A percentile compares a stretch with the other conserved stretches of the same genome.
Evolutionary conservation across 2,888 invertebrate genomes (phyloP).

Genomic region (Hybos culiciformis): DNA sequence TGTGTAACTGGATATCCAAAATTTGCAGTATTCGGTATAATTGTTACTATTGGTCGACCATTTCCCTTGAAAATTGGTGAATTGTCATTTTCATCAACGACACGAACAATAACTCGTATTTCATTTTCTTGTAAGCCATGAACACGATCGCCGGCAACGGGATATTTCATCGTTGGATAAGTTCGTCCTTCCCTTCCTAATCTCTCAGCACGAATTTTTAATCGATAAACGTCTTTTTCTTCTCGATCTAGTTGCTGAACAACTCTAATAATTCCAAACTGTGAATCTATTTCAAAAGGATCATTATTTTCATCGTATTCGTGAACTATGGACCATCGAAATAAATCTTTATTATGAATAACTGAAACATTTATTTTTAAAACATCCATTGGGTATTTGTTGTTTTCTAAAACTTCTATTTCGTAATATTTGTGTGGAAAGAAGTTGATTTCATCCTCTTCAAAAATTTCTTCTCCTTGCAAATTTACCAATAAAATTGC

Average conservation of each 20-base stretch:
- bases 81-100: conserved; percentile 74
- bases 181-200: conserved; percentile 48
- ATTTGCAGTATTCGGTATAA: conserved; percentile 64
- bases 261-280: conserved; percentile 62
- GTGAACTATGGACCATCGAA: conserved; percentile 49
- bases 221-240: conserved; percentile 46
- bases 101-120: conserved; percentile 61
- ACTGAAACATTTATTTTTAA: conserved; percentile 64
- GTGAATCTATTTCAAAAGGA: conserved; percentile 60
- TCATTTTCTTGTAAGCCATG: conserved; percentile 62
- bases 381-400: conserved; percentile 56
- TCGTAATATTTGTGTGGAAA: conserved; percentile 64
- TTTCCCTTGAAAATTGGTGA: conserved; percentile 60
- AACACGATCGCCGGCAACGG: conserved; percentile 55
- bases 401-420: conserved; percentile 70
- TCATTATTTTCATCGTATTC: conserved; percentile 46
- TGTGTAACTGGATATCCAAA: conserved; percentile 71
- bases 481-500: conserved; percentile 57
- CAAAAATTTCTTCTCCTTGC: conserved; percentile 32
- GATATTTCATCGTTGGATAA: conserved; percentile 61
- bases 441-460: conserved; percentile 25
- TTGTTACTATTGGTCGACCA: conserved; percentile 67
- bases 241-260: conserved; percentile 65
- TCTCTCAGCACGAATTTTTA: conserved; percentile 38
- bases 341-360: conserved; percentile 46